Evolutionary conservation across 1,140 invertebrate genomes (phyloP), one percentile per base, ranked within the genome.

Genomic region (Phocides pigmalion): DNA sequence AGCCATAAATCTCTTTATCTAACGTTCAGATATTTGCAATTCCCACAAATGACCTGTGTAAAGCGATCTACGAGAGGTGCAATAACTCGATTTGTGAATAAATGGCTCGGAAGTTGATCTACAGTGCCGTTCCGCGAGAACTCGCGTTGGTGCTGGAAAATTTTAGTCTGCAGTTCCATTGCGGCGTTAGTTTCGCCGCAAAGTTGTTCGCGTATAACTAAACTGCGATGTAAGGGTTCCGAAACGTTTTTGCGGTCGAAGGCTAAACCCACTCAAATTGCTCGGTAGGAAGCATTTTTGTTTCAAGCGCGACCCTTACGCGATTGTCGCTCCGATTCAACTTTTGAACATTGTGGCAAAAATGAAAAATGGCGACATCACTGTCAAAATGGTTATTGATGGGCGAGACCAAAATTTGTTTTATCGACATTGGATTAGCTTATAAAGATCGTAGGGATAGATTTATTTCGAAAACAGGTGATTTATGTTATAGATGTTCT

Each of bases 81-180:
- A 86, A 87, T 90, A 90, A 88, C 85, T 82, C 79, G 85, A 90
- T 90, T 88, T 85, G 77, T 72, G 84, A 87, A 86, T 87, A 89
- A 90, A 89, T 89, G 87, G 82, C 72, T 76, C 68, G 87, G 84
- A 90, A 90, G 82, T 85, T 89, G 83, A 87, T 88, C 85, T 85
- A 88, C 76, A 68, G 72, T 76, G 72, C 62, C 68, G 70, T 68
- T 72, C 64, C 44, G 62, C 62, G 65, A 61, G 64, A 66, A 74
- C 73, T 62, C 56, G 67, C 68, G 68, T 82, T 76, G 71, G 71
- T 67, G 62, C 65, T 72, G 72, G 49, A 65, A 81, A 79, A 76
- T 82, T 77, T 74, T 56, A 50, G 58, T 37, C 50, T 59, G 44
- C 65, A 68, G 61, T 66, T 84, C 77, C 84, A 88, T 82, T 76